Evolutionary conservation across 35 echinoderm and acorn worm genomes (phyloP), one percentile per base, ranked within the genome.

Genomic region (Diadema setosum): DNA sequence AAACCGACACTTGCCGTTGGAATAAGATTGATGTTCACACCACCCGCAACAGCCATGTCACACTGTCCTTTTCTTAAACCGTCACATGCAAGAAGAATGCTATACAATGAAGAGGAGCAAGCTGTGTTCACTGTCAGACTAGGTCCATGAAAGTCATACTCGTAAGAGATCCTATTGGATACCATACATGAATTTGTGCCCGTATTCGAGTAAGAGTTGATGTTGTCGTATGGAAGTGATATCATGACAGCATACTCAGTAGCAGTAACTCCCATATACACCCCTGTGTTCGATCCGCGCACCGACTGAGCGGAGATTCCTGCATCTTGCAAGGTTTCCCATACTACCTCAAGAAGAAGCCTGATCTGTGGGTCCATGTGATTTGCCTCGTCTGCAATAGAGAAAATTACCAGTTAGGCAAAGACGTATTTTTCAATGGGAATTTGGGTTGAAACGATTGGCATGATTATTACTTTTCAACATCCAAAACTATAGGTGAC

Each of bases 81-180:
- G 7, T 84, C 81, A 73, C 89, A 91, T n/a, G 89, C 89, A 50
- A 84, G 14, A 20, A 73, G 52, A 45, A 91, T 73, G 12, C 81
- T 65, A 39, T 84, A 91, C 2, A 91, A 82, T 7, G 89, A 91
- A 1, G 89, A 91, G 9, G 89, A 91, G 78, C 89, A 91, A 18
- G 89, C 89, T 6, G 89, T 91, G 45, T 91, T 67, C 18, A 91
- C 45, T 11, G 89, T 39, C 48, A 84, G 44, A 56, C 89, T 91
- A 0, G 81, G 89, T 21, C 89, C 89, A 48, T 65, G 37, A 3
- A n/a, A n/a, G n/a, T n/a, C n/a, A n/a, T n/a, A n/a, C n/a, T n/a
- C n/a, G n/a, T n/a, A n/a, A n/a, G n/a, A n/a, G n/a, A n/a, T n/a
- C n/a, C n/a, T n/a, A n/a, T n/a, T n/a, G n/a, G n/a, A n/a, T n/a